A percentile compares a stretch with the other conserved stretches of the same genome.
Evolutionary conservation across 2,113 vertebrate genomes (phyloP).

Genomic region (Patagioenas fasciata): DNA sequence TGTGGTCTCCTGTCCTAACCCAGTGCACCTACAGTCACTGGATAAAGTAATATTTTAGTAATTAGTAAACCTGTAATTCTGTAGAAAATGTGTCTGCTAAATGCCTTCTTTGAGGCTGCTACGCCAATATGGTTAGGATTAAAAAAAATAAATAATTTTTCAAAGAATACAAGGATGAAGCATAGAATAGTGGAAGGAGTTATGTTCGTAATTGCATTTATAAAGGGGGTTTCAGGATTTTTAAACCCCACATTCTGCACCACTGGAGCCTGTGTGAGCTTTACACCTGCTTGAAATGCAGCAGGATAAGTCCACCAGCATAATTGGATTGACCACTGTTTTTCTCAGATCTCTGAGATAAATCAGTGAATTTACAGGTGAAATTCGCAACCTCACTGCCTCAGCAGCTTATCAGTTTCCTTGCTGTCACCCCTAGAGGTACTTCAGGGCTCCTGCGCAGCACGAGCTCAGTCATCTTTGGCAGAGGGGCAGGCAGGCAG

Average conservation of each 20-base stretch:
- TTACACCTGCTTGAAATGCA: background rate
- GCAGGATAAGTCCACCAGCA: background rate
- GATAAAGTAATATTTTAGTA: background rate
- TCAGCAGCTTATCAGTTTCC: background rate
- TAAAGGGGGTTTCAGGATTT: background rate
- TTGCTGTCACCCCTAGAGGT: background rate
- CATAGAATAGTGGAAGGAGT: background rate
- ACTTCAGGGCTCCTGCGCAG: background rate
- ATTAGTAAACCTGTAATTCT: slow-evolving; percentile 7
- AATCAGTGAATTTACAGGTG: background rate
- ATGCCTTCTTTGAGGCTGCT: background rate
- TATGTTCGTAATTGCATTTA: background rate
- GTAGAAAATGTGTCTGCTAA: background rate
- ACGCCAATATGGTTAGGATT: background rate
- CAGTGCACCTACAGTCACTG: background rate
- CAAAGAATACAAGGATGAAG: background rate
- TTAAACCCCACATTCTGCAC: background rate
- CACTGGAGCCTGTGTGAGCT: background rate
- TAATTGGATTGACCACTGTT: background rate
- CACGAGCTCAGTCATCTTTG: background rate
- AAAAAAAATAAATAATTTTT: background rate
- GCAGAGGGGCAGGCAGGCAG: background rate
- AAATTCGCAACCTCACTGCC: background rate
- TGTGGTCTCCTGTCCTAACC: background rate
- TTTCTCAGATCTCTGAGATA: background rate